A percentile compares a stretch with the other conserved stretches of the same genome.
Conservation (phyloP, 2,797 vertebrate genomes). For the Alcedo quadribrachys region DNA sequence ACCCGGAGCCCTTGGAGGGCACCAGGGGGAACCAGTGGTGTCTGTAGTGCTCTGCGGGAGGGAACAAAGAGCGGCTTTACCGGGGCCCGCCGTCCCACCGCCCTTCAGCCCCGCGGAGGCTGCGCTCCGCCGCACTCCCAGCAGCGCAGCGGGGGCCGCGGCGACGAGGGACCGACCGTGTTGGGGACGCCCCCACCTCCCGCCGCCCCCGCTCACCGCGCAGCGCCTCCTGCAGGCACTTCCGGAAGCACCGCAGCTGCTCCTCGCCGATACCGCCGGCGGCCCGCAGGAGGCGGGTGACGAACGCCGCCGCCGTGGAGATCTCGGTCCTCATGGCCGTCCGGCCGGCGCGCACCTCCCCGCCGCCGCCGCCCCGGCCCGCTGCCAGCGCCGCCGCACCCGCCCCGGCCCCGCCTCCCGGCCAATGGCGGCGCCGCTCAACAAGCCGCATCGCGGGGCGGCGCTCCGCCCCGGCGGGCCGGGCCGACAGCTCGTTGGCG, state of each 20-base stretch:
- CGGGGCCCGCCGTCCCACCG: background rate
- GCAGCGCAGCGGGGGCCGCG: background rate
- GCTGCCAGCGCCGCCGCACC: background rate
- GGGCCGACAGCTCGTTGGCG: background rate
- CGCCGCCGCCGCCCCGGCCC: background rate
- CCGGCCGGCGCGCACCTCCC: background rate
- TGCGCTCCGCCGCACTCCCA: background rate
- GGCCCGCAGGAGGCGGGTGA: slow-evolving; percentile 76
- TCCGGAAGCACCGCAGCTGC: slow-evolving; percentile 77
- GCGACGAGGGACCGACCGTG: too few species aligned
- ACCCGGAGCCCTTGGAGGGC: slow-evolving; percentile 80
- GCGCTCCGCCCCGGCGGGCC: background rate
- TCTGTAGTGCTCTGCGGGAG: slow-evolving; percentile 75
- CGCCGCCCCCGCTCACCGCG: background rate
- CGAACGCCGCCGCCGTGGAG: slow-evolving; percentile 76
- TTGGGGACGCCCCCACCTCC: background rate
- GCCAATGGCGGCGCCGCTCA: background rate
- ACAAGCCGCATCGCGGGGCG: background rate
- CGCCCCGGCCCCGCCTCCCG: background rate
- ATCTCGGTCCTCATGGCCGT: slow-evolving; percentile 76
- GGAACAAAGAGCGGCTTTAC: slow-evolving; percentile 37
- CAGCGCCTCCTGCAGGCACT: slow-evolving; percentile 75
- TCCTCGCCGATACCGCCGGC: slow-evolving; percentile 73
- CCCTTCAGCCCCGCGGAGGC: background rate
- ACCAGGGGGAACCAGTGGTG: slow-evolving; percentile 82